phyloP scores from a whole-genome alignment of 2,888 invertebrate genomes.

The Chrysolina oricalcia region DNA sequence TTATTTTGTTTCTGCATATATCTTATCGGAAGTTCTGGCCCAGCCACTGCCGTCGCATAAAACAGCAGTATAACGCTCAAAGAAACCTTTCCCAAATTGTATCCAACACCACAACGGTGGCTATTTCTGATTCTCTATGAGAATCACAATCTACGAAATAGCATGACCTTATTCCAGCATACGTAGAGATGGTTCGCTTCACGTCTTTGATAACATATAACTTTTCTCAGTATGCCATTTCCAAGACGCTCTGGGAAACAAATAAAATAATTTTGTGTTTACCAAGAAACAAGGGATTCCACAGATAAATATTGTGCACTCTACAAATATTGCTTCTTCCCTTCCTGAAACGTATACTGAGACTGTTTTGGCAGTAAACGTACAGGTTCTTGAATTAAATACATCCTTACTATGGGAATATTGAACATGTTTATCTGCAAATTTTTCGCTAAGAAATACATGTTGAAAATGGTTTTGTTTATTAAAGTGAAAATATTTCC shows the following conservation, averaged over 20 bases:
- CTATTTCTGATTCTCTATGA: conserved; percentile 50
- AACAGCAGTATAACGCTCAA: not conserved
- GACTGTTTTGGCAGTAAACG: not conserved
- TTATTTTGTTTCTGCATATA: too few species aligned
- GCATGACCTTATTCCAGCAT: conserved; percentile 47
- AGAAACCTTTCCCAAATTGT: conserved; percentile 24
- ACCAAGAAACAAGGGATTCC: not conserved
- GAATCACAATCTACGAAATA: conserved; percentile 54
- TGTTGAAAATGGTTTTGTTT: too few species aligned
- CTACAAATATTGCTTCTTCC: not conserved
- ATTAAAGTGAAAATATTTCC: too few species aligned
- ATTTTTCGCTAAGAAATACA: too few species aligned
- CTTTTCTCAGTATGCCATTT: conserved; percentile 25
- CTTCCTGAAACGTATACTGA: not conserved
- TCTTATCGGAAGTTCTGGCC: not conserved
- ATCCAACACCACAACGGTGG: conserved; percentile 37
- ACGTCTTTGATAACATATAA: conserved; percentile 5
- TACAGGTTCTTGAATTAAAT: too few species aligned
- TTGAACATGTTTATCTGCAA: too few species aligned
- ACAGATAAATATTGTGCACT: not conserved
- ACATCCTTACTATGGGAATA: too few species aligned
- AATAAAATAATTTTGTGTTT: conserved; percentile 17
- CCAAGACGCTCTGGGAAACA: not conserved
- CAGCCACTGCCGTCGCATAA: not conserved
- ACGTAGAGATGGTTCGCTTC: conserved; percentile 31